Conservation (phyloP, 2,797 vertebrate genomes). For the Hephaestus fuliginosus region DNA sequence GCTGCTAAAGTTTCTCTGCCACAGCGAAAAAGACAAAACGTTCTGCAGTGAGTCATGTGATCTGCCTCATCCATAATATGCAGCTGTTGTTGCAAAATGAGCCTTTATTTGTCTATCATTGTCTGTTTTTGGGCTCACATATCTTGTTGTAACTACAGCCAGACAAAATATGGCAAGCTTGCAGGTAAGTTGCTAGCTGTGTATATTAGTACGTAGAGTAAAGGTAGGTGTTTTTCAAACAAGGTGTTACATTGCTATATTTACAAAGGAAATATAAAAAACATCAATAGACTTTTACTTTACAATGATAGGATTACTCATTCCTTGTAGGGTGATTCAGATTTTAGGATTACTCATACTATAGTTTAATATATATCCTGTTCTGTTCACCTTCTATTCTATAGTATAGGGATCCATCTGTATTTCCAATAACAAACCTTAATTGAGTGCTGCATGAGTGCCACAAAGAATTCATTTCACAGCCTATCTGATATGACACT, state of each 20-base stretch:
- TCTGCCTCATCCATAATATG: too few species aligned
- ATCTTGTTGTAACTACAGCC: neutral
- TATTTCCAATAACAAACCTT: neutral
- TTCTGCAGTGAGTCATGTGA: too few species aligned
- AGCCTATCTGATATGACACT: neutral
- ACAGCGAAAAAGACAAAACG: too few species aligned
- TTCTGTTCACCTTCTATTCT: too few species aligned
- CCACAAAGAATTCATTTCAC: conserved; percentile 6
- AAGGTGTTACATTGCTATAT: neutral
- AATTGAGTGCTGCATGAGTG: neutral
- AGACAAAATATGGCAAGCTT: neutral
- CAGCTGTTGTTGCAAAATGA: neutral
- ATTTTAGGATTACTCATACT: neutral
- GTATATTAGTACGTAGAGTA: neutral
- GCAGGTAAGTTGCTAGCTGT: neutral
- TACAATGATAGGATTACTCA: too few species aligned
- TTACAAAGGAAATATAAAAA: neutral
- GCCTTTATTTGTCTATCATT: neutral
- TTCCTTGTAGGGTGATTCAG: too few species aligned
- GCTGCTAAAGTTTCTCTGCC: too few species aligned
- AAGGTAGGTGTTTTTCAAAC: neutral
- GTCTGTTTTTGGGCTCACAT: neutral
- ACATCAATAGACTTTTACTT: too few species aligned
- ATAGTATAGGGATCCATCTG: neutral
- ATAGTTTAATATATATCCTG: neutral